Percentiles rank a stretch among this genome's conserved stretches.
Conservation (phyloP, 2,888 invertebrate genomes). For the Aspidiotus destructor region DNA sequence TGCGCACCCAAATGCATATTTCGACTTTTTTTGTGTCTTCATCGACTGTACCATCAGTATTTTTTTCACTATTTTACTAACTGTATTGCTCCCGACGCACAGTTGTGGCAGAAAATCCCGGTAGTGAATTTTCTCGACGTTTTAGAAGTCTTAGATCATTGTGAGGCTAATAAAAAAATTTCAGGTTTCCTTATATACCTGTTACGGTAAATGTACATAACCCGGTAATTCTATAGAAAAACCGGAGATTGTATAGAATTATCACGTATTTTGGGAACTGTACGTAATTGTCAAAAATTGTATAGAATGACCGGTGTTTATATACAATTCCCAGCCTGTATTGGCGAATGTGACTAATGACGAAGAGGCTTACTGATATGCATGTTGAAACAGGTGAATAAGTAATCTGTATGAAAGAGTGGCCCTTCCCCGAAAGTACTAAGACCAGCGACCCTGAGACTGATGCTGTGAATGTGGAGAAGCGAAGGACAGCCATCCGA, state of each 20-base stretch:
- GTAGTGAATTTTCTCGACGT: no score
- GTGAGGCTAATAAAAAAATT: no score
- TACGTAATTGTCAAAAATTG: neutral
- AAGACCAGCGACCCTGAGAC: neutral
- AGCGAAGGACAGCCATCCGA: constrained; percentile 7
- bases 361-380: constrained; percentile 41
- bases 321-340: neutral
- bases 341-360: constrained; percentile 9
- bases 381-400: constrained; percentile 36
- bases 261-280: neutral
- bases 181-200: no score
- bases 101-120: no score
- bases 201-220: constrained; percentile 9
- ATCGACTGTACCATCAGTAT: no score
- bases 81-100: no score
- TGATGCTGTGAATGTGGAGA: constrained; percentile 14
- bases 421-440: neutral
- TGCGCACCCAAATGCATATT: no score
- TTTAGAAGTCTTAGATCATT: no score
- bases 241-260: constrained; percentile 10
- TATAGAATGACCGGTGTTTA: constrained; percentile 15
- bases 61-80: no score
- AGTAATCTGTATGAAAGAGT: constrained; percentile 11
- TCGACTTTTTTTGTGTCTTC: no score
- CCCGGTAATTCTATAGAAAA: constrained; percentile 8